Conservation (phyloP, 2,888 invertebrate genomes). For the Oligia latruncula region DNA sequence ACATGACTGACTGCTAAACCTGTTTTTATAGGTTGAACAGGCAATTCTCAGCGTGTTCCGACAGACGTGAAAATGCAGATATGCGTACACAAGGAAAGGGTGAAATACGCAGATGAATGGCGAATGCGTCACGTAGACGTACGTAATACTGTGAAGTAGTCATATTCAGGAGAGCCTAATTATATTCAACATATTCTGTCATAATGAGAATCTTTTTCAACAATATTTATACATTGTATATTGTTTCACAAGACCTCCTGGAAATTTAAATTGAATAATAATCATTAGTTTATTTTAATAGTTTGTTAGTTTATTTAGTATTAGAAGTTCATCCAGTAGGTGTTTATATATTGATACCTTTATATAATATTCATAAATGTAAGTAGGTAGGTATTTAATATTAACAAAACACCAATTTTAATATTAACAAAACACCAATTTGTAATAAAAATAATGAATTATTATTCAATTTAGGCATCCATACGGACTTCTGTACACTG, state of each 20-base stretch:
- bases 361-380: not conserved
- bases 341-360: not conserved
- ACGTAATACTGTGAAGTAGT: not conserved
- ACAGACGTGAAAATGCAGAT: conserved; percentile 24
- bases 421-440: not conserved
- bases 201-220: not conserved
- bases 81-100: not conserved
- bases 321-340: not conserved
- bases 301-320: not conserved
- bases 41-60: conserved; percentile 13
- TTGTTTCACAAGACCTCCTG: not conserved
- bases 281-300: not conserved
- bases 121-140: conserved; percentile 9
- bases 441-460: not conserved
- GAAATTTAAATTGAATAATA: not conserved
- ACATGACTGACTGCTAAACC: conserved; percentile 17
- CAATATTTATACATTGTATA: not conserved
- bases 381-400: not conserved
- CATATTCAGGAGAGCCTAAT: not conserved
- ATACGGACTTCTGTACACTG: not conserved
- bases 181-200: no score
- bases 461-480: not conserved
- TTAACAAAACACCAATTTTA: not conserved
- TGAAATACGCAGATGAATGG: not conserved
- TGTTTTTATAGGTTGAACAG: conserved; percentile 35